A percentile compares a stretch with the other conserved stretches of the same genome.
Evolutionary conservation across 2,113 vertebrate species (phyloP).

Genomic region (Lamprologus ornatipinnis): DNA sequence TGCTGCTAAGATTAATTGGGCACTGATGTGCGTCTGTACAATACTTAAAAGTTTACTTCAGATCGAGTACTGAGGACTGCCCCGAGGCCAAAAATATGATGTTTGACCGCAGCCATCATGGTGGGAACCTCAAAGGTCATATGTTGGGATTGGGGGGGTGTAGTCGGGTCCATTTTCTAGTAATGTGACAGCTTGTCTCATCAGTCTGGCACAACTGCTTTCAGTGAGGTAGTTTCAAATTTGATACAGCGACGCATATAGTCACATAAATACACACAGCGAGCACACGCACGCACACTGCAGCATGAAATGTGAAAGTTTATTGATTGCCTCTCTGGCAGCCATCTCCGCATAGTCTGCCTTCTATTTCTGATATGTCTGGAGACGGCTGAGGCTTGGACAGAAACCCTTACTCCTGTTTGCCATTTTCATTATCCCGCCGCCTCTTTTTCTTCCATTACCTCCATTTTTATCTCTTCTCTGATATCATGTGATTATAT

Average conservation of each 20-base stretch:
- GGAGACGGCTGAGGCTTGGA: neutral
- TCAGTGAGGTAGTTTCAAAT: neutral
- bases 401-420: neutral
- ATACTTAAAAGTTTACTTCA: neutral
- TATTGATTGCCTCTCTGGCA: slow-evolving; percentile 52
- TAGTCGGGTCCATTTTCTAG: neutral
- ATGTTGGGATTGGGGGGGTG: neutral
- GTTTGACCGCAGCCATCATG: neutral
- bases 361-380: slow-evolving; percentile 33
- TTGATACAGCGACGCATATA: neutral
- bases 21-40: neutral
- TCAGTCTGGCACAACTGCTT: slow-evolving; percentile 8
- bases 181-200: slow-evolving; percentile 29
- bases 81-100: neutral
- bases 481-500: neutral
- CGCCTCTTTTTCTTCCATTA: neutral
- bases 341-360: slow-evolving; percentile 14
- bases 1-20: slow-evolving; percentile 7
- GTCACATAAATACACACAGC: neutral
- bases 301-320: slow-evolving; percentile 38
- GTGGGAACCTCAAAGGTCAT: neutral
- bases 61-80: neutral
- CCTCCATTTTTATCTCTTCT: neutral
- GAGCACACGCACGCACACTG: neutral
- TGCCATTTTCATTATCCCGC: neutral